Evolutionary conservation across 2,113 vertebrate species (phyloP), one percentile per base, ranked within the genome.

Genomic region (Lethenteron camtschaticum): DNA sequence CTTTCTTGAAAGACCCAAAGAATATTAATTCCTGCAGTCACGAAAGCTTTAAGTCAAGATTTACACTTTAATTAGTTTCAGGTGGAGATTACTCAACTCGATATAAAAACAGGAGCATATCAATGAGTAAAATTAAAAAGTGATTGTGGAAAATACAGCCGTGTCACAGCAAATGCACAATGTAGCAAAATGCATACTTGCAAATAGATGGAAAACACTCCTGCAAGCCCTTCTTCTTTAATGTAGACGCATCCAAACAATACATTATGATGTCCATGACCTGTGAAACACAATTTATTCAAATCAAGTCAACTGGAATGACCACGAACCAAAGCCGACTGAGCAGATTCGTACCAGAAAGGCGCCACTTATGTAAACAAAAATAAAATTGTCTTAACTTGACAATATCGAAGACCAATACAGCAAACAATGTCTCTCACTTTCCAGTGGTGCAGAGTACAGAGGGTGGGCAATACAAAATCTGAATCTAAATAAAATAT

Each of bases 251-350:
- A 77, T 96, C 91, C 1, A 97, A 86, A 75, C 88, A 96, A 72
- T 97, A 97, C 89, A 96, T 96, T 78, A 95, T 88, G 79, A 95
- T 95, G 71, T 96, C 90, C 92, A 96, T 95, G 58, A 96, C 91
- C 92, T 96, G 71, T 41, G 57, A 24, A 66, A 9, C 41, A 41
- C 41, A 41, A 41, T 41, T 41, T 41, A 41, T 7, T 41, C 5
- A 41, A 41, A 41, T 41, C 6, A 41, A 41, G 41, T 41, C 1
- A 41, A 41, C 41, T 41, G 41, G 41, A 41, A 41, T 41, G 41
- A 41, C 41, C 41, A 41, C 41, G 4, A 41, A 41, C 5, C 5
- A 41, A 41, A 41, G 41, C 41, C 41, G 41, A 41, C 41, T 41
- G 41, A 41, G 41, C 4, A 41, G 6, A 41, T 41, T 41, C 41